These are phyloP conservation scores for Tachystola acroxantha DNA, from an alignment of 2,888 invertebrate genomes.

Conservation along the genomic window DNA sequence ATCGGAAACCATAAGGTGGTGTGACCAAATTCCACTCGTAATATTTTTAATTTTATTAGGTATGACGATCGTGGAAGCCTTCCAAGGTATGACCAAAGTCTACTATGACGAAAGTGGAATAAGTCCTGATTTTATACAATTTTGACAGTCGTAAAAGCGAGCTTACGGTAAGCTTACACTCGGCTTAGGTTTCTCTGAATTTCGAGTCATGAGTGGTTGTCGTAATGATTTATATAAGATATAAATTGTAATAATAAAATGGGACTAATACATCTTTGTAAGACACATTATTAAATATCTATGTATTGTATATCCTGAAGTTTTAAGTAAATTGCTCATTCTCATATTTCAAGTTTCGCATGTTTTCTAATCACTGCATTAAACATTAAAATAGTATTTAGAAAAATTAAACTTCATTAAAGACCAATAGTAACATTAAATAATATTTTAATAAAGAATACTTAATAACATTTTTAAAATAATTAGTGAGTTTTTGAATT, in stretches of 20 bases:
- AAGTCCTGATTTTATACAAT: no score
- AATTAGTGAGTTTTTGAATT: slow-evolving; percentile 38
- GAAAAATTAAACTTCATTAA: slow-evolving; percentile 52
- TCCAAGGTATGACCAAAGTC: no score
- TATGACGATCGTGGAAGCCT: no score
- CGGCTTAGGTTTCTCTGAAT: no score
- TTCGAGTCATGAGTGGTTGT: no score
- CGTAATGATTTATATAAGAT: not conserved
- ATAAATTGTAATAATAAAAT: not conserved
- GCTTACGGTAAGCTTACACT: no score
- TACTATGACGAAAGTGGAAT: no score
- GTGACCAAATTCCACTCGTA: no score
- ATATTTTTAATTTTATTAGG: no score
- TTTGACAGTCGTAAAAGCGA: no score
- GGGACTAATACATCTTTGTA: slow-evolving; percentile 10
- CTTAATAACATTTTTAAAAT: slow-evolving; percentile 45
- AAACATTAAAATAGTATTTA: slow-evolving; percentile 36
- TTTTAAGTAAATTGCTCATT: slow-evolving; percentile 55
- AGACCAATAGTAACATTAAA: slow-evolving; percentile 67
- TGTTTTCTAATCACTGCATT: slow-evolving; percentile 57
- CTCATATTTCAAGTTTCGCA: slow-evolving; percentile 43
- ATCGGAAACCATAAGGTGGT: no score
- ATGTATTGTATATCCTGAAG: slow-evolving; percentile 17
- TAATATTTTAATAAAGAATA: slow-evolving; percentile 55
- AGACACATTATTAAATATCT: slow-evolving; percentile 16